These are phyloP conservation scores for Lepidurus apus DNA, from an alignment of 1,140 invertebrate species.

Conservation along the genomic window DNA sequence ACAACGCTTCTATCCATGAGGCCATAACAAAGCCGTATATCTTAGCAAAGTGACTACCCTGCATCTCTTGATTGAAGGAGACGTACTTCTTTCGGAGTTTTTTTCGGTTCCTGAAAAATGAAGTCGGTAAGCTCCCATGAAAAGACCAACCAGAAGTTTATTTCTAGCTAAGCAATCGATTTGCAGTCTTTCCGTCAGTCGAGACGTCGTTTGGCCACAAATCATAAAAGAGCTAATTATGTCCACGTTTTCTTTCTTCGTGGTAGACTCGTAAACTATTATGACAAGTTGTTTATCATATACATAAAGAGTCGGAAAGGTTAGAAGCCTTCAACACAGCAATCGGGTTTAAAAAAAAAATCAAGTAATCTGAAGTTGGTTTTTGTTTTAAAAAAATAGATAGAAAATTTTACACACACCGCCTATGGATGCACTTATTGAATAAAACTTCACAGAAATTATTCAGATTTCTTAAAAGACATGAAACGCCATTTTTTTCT, in stretches of 20 bases:
- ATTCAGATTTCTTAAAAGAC: too few species aligned
- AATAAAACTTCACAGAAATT: too few species aligned
- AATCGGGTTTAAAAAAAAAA: too few species aligned
- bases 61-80: conserved; percentile 15
- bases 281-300: too few species aligned
- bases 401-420: too few species aligned
- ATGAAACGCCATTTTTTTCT: neutral
- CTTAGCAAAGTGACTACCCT: conserved; percentile 18
- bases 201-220: neutral
- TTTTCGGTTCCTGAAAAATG: conserved; percentile 3
- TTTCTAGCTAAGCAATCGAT: conserved; percentile 9
- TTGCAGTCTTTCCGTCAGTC: neutral
- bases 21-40: conserved; percentile 15
- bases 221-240: neutral
- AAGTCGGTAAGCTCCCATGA: conserved; percentile 4
- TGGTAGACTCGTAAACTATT: too few species aligned
- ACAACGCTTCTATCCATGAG: neutral
- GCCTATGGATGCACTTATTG: too few species aligned
- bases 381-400: too few species aligned
- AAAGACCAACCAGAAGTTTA: conserved; percentile 1
- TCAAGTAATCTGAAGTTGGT: too few species aligned
- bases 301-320: too few species aligned
- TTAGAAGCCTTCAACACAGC: too few species aligned
- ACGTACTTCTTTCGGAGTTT: neutral
- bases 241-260: neutral